phyloP scores from a whole-genome alignment of 2,113 vertebrate genomes.

The Alethe castanea region DNA sequence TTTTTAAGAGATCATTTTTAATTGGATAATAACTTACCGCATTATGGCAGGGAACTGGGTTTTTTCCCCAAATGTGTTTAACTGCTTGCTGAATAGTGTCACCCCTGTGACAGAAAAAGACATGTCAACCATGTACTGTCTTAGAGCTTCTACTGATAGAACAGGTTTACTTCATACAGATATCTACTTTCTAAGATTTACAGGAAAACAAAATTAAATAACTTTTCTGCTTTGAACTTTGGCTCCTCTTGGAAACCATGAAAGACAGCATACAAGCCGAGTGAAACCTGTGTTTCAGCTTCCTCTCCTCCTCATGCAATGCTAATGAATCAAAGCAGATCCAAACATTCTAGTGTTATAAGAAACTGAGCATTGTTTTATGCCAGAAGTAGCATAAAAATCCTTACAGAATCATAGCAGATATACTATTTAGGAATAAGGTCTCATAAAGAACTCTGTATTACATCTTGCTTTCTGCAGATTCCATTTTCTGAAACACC shows the following conservation, averaged over 20 bases:
- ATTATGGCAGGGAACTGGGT: not conserved
- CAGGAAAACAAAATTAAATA: not conserved
- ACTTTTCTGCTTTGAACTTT: not conserved
- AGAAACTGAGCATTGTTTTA: not conserved
- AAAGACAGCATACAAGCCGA: not conserved
- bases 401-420: not conserved
- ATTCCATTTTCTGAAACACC: not conserved
- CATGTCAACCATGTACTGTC: not conserved
- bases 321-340: not conserved
- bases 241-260: not conserved
- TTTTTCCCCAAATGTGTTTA: not conserved
- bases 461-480: not conserved
- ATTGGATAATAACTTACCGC: slow-evolving; percentile 24
- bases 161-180: not conserved
- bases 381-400: not conserved
- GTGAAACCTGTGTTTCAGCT: not conserved
- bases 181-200: not conserved
- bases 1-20: slow-evolving; percentile 16
- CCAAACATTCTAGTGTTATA: not conserved
- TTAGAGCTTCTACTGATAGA: not conserved
- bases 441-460: not conserved
- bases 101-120: not conserved
- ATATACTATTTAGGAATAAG: not conserved
- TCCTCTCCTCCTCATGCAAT: not conserved
- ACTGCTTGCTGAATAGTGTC: not conserved